A percentile compares a stretch with the other conserved stretches of the same genome.
Evolutionary conservation across 2,113 vertebrate species (phyloP).

Genomic region (Cheirogaleus medius): DNA sequence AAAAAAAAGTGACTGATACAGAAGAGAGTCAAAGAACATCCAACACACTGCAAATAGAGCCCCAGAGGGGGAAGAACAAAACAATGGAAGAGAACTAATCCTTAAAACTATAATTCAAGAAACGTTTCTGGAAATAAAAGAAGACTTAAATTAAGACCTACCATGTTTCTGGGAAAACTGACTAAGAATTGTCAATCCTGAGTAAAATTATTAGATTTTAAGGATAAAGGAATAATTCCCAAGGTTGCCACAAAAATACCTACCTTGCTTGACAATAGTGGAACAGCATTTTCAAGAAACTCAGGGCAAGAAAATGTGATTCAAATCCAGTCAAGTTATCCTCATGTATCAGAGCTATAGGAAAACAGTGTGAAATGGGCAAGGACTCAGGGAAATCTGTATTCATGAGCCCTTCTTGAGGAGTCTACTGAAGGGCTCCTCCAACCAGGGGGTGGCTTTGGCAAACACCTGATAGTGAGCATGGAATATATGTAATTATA

Average conservation of each 20-base stretch:
- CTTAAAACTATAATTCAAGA: background rate
- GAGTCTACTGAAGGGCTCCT: background rate
- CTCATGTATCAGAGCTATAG: background rate
- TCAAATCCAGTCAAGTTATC: background rate
- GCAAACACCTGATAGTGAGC: background rate
- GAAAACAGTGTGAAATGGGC: background rate
- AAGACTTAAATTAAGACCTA: background rate
- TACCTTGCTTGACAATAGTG: background rate
- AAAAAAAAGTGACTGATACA: background rate
- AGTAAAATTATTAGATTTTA: background rate
- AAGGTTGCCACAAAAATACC: background rate
- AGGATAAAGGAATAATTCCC: background rate
- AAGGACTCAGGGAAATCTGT: background rate
- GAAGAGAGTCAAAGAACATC: too few relatives aligned
- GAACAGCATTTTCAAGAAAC: background rate
- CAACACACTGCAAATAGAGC: background rate
- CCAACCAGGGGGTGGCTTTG: background rate
- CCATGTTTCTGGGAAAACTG: background rate
- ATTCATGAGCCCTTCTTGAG: background rate
- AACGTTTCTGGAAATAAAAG: background rate
- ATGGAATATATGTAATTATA: background rate
- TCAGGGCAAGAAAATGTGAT: background rate
- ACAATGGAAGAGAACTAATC: background rate
- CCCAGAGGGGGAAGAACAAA: background rate
- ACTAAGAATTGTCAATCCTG: background rate